Conservation (phyloP, 2,888 invertebrate species). For the Trichopria drosophilae region DNA sequence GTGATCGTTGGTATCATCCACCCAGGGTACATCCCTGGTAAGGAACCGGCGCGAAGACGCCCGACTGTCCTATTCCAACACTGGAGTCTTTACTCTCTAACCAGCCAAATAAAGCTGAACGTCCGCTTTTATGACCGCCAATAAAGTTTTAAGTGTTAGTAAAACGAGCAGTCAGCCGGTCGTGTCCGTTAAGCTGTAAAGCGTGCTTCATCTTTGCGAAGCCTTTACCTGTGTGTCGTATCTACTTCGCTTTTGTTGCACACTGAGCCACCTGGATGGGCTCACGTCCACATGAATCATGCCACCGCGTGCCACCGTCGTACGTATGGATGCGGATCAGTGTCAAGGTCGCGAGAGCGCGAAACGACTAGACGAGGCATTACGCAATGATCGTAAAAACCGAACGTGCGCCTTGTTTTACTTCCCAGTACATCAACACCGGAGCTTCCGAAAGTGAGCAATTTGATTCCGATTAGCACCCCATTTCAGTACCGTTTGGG, state of each 20-base stretch:
- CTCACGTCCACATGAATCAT: constrained; percentile 40
- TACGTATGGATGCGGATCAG: constrained; percentile 40
- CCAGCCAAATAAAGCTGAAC: constrained; percentile 54
- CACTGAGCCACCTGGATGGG: constrained; percentile 37
- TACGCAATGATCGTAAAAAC: constrained; percentile 47
- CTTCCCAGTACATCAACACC: too few relatives aligned
- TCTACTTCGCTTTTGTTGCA: too few relatives aligned
- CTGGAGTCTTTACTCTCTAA: constrained; percentile 29
- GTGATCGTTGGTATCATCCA: not conserved
- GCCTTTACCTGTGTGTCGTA: not conserved
- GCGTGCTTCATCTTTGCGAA: constrained; percentile 25
- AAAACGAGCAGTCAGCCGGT: constrained; percentile 45
- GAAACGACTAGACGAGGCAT: constrained; percentile 34
- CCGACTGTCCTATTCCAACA: too few relatives aligned
- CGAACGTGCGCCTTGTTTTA: constrained; percentile 32
- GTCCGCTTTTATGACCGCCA: constrained; percentile 55
- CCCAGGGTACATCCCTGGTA: too few relatives aligned
- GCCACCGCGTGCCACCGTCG: constrained; percentile 11
- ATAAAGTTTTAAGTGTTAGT: constrained; percentile 59
- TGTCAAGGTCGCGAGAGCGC: constrained; percentile 53
- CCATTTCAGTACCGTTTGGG: too few relatives aligned
- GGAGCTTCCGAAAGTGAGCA: too few relatives aligned
- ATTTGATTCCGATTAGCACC: too few relatives aligned
- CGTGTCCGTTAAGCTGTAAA: constrained; percentile 35
- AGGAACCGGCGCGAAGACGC: too few relatives aligned